A percentile compares a stretch with the other conserved stretches of the same genome.
phyloP scores from a whole-genome alignment of 2,888 invertebrate genomes.

The Sialis lutaria region DNA sequence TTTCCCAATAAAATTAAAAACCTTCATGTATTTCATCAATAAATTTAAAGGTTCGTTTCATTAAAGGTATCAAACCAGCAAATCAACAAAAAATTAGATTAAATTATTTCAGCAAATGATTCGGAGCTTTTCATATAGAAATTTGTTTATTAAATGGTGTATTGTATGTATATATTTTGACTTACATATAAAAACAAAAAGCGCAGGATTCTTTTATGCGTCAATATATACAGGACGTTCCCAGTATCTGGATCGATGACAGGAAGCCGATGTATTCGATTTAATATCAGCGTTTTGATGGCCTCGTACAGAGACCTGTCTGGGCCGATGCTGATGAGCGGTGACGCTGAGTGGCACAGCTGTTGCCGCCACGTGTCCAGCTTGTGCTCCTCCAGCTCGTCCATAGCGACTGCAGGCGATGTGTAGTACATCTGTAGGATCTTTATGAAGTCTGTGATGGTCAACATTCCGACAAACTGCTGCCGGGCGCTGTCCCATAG shows the following conservation, averaged over 20 bases:
- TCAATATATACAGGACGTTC: constrained; percentile 94
- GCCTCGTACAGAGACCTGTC: constrained; percentile 89
- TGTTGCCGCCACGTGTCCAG: constrained; percentile 89
- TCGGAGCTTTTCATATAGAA: no score
- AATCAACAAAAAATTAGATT: no score
- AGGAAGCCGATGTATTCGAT: constrained; percentile 92
- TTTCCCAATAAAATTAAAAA: no score
- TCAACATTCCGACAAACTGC: constrained; percentile 94
- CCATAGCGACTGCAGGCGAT: constrained; percentile 82
- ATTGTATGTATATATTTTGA: constrained; percentile 15
- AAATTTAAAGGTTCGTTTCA: no score
- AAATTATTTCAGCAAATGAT: no score
- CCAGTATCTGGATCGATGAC: constrained; percentile 91
- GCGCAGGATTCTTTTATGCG: constrained; percentile 93
- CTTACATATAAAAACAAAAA: constrained; percentile 97
- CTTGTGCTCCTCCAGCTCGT: constrained; percentile 92
- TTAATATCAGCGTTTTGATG: constrained; percentile 78
- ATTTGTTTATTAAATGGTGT: not conserved
- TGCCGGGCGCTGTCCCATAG: constrained; percentile 91
- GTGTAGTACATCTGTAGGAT: constrained; percentile 96
- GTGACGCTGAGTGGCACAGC: constrained; percentile 54
- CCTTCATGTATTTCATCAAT: no score
- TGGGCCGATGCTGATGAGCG: constrained; percentile 79
- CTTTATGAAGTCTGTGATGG: constrained; percentile 98
- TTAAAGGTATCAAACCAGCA: no score